Evolutionary conservation across 2,888 invertebrate genomes (phyloP).

Genomic region (Salticus scenicus): DNA sequence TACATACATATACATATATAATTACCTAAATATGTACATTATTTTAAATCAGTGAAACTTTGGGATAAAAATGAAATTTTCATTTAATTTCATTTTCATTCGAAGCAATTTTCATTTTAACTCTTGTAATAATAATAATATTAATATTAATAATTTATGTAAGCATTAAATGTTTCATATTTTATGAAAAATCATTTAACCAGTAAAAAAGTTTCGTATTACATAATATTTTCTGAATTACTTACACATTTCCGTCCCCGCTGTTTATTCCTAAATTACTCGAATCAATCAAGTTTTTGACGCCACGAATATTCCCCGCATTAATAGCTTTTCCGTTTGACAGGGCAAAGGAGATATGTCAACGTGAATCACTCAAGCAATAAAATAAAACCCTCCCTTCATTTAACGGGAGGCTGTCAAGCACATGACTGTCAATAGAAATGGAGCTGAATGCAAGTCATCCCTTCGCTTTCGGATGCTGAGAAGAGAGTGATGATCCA

Average conservation of each 20-base stretch:
- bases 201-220: not conserved
- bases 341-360: not conserved
- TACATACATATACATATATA: too few relatives aligned
- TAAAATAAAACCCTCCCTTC: constrained; percentile 1
- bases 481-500: not conserved
- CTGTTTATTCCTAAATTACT: not conserved
- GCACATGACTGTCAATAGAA: not conserved
- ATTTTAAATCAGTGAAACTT: too few relatives aligned
- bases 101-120: too few relatives aligned
- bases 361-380: not conserved
- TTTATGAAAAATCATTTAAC: too few relatives aligned
- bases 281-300: not conserved
- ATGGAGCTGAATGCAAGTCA: not conserved
- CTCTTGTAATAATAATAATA: too few relatives aligned
- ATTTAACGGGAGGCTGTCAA: not conserved
- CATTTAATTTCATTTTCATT: too few relatives aligned
- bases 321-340: not conserved
- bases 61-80: too few relatives aligned
- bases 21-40: too few relatives aligned
- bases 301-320: not conserved
- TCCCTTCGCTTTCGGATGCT: not conserved
- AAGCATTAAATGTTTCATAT: too few relatives aligned
- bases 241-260: not conserved
- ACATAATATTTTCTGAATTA: not conserved
- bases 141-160: too few relatives aligned